phyloP scores from a whole-genome alignment of 2,888 invertebrate species.

The Saturnia japonica region DNA sequence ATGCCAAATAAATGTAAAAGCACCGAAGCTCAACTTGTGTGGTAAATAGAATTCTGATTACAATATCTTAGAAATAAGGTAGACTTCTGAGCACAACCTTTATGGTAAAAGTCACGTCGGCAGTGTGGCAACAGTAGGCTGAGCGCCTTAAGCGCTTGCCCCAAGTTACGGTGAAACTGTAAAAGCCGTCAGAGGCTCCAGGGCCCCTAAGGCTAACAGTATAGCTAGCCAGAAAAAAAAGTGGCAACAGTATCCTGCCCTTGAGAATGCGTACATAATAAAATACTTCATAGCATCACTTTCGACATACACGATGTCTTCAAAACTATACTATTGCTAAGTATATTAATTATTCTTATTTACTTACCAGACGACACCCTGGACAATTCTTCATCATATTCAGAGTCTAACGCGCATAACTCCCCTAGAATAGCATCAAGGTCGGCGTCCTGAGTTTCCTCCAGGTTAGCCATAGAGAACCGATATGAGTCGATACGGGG shows the following conservation, averaged over 20 bases:
- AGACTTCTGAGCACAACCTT: background rate
- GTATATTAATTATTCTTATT: background rate
- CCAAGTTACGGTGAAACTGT: too few relatives aligned
- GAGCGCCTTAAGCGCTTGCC: too few relatives aligned
- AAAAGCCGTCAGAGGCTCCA: too few relatives aligned
- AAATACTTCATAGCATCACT: background rate
- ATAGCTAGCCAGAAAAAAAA: too few relatives aligned
- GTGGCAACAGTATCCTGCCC: background rate
- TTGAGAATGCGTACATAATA: background rate
- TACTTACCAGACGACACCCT: conserved; percentile 66
- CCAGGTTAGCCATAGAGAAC: conserved; percentile 97
- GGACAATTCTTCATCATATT: conserved; percentile 82
- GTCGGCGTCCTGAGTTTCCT: conserved; percentile 98
- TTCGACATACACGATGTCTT: background rate
- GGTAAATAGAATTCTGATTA: background rate
- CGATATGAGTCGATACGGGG: conserved; percentile 94
- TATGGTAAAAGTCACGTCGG: background rate
- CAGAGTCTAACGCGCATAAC: conserved; percentile 93
- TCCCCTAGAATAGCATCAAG: conserved; percentile 98
- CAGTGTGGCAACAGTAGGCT: background rate
- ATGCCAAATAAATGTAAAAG: too few relatives aligned
- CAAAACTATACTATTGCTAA: background rate
- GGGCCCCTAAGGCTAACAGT: too few relatives aligned
- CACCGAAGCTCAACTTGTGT: background rate
- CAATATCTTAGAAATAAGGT: background rate